Percentiles rank a stretch among this genome's conserved stretches.
phyloP scores from a whole-genome alignment of 2,797 vertebrate genomes.

The Lophotriccus pileatus region DNA sequence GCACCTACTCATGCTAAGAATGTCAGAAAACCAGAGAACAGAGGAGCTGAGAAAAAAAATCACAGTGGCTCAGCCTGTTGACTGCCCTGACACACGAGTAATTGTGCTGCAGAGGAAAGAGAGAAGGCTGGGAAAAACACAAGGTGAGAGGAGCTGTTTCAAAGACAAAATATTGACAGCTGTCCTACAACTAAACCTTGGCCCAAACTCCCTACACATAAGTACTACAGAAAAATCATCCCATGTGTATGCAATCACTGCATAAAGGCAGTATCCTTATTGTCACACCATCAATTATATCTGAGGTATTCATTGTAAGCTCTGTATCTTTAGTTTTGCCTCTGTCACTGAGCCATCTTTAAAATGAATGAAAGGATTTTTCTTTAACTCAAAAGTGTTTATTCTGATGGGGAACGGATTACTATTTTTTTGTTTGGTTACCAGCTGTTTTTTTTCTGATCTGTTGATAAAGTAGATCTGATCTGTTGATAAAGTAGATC shows the following conservation, averaged over 20 bases:
- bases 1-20: slow-evolving; percentile 51
- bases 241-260: neutral
- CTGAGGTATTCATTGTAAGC: neutral
- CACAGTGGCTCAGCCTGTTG: slow-evolving; percentile 17
- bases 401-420: neutral
- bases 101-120: neutral
- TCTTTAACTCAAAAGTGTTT: neutral
- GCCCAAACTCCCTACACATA: neutral
- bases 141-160: neutral
- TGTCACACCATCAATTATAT: neutral
- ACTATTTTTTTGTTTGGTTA: neutral
- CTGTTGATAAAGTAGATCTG: neutral
- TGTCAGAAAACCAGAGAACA: slow-evolving; percentile 48
- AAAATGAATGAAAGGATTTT: slow-evolving; percentile 31
- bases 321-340: neutral
- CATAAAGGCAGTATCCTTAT: neutral
- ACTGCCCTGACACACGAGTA: neutral
- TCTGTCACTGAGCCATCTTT: neutral
- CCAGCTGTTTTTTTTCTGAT: neutral
- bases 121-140: neutral
- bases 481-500: neutral
- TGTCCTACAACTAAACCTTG: neutral
- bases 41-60: slow-evolving; percentile 12
- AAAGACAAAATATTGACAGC: slow-evolving; percentile 3
- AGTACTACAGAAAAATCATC: neutral